Evolutionary conservation across 2,113 vertebrate species (phyloP).

Genomic region (Scolopax mira): DNA sequence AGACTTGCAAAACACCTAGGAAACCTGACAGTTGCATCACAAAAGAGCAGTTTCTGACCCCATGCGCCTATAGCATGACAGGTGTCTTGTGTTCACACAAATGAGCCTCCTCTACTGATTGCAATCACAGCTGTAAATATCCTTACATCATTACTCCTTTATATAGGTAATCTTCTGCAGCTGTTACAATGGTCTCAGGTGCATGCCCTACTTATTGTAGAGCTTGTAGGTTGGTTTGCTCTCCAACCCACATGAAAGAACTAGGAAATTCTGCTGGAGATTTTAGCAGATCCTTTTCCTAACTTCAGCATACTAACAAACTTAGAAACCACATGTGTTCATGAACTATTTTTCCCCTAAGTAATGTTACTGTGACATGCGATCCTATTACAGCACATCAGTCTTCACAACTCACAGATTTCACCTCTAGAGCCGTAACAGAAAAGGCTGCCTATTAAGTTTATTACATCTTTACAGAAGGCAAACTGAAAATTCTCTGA

Average conservation of each 20-base stretch:
- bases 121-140: neutral
- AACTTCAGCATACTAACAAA: neutral
- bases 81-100: neutral
- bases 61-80: neutral
- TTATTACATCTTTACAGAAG: neutral
- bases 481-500: neutral
- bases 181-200: neutral
- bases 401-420: neutral
- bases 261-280: neutral
- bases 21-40: neutral
- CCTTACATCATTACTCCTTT: neutral
- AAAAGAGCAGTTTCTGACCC: neutral
- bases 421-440: neutral
- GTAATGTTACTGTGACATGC: neutral
- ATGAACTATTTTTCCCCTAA: accelerated
- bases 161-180: neutral
- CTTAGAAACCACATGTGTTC: accelerated
- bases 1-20: neutral
- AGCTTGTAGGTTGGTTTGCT: neutral
- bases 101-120: neutral
- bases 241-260: neutral
- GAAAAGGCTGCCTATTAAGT: neutral
- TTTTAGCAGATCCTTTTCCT: neutral
- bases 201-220: neutral
- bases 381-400: neutral